Base-by-base conservation (phyloP, 2,888 invertebrate species). In the Galerucella calmariensis region DNA sequence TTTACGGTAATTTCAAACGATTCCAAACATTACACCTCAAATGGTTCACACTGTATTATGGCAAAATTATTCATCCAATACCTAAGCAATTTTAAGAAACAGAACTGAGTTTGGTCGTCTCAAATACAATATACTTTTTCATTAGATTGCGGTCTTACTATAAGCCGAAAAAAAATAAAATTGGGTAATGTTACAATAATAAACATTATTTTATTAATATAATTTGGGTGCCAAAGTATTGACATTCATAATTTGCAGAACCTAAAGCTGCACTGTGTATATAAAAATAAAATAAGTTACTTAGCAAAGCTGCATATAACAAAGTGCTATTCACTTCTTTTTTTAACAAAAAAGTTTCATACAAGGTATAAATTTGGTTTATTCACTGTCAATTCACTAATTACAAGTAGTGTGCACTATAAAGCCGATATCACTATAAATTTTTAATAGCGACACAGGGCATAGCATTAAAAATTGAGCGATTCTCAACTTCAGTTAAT, bases 241-340 rank as follows among this genome's bases (percentile, higher is more conserved):
- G 84, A 84, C 84, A 84, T 81, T 78, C 76, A 82, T 79, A 82
- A 77, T 41, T 75, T 75, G 77, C 79, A 79, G 77, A 79, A 71
- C 72, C 74, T 75, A 83, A 81, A 82, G 82, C 82, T 82, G 82
- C 82, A 81, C 79, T 73, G 75, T 67, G 78, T 79, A 77, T 79
- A 79, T 76, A 82, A 82, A 82, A 84, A 83, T 83, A 83, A 84
- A 84, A 84, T 82, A 82, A 83, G 80, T 83, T 82, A 84, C 82
- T 66, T 84, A 84, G 84, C 83, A 79, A 85, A 86, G 85, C 85
- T 86, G 86, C 86, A 81, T 85, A 86, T 86, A 86, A 86, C 86
- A 83, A 79, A 84, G 85, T 85, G 85, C 85, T 83, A 81, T 79
- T 62, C 74, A 77, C 75, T 77, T 77, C 58, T 72, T 70, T 66